These are phyloP conservation scores for human (Homo sapiens) DNA, from an alignment of 2,113 vertebrate species.

Conservation along the genomic window DNA sequence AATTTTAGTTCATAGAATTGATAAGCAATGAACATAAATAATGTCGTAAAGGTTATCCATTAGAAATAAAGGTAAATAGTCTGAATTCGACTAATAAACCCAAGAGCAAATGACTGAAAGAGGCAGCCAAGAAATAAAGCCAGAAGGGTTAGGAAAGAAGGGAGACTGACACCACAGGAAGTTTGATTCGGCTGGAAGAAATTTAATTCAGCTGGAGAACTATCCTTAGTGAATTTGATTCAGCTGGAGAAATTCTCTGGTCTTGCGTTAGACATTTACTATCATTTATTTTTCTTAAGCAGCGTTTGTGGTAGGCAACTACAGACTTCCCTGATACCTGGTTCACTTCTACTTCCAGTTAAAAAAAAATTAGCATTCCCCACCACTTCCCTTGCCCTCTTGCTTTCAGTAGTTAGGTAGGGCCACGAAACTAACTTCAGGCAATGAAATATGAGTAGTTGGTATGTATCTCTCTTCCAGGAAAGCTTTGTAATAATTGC, in stretches of 20 bases:
- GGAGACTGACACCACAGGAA: not conserved
- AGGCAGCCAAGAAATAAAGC: not conserved
- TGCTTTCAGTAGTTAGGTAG: not conserved
- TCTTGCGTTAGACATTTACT: not conserved
- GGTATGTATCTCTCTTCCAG: not conserved
- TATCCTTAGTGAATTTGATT: conserved; percentile 42
- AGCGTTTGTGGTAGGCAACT: not conserved
- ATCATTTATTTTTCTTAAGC: conserved; percentile 25
- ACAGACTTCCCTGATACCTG: not conserved
- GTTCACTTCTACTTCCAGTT: not conserved
- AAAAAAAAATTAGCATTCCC: not conserved
- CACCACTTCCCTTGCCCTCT: too few species aligned
- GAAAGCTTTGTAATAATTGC: not conserved
- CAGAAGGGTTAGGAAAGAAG: not conserved
- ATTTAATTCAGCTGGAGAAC: conserved; percentile 38
- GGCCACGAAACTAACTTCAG: not conserved
- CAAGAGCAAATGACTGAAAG: not conserved
- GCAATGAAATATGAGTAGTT: not conserved
- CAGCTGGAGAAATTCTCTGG: conserved; percentile 26
- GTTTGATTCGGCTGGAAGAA: not conserved
- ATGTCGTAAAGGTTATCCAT: not conserved
- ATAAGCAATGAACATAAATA: not conserved
- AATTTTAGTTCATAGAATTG: not conserved
- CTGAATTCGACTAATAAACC: not conserved
- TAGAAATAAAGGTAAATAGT: not conserved